These are phyloP conservation scores for Karalla daura DNA, from an alignment of 2,797 vertebrate species.

Conservation along the genomic window DNA sequence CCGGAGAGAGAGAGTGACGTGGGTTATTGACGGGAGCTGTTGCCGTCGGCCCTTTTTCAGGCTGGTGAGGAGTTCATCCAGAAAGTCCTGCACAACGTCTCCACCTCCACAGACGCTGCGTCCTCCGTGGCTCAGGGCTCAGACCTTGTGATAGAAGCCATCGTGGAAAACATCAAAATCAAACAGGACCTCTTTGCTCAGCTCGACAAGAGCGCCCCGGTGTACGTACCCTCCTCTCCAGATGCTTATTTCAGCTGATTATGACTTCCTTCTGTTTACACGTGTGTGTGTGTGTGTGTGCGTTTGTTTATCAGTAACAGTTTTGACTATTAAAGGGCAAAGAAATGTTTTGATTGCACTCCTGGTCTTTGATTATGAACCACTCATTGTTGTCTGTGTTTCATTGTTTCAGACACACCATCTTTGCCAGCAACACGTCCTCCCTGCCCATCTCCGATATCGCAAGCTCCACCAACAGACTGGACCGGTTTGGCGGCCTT, in stretches of 20 bases:
- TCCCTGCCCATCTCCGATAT: constrained; percentile 91
- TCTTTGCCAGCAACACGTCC: constrained; percentile 98
- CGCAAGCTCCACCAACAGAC: constrained; percentile 90
- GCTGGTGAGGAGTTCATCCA: constrained; percentile 89
- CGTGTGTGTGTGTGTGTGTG: no score
- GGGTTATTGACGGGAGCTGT: no score
- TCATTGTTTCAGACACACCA: constrained; percentile 86
- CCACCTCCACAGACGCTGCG: constrained; percentile 86
- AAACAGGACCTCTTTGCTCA: constrained; percentile 91
- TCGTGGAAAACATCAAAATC: constrained; percentile 92
- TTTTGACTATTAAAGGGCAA: no score
- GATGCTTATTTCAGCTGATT: no score
- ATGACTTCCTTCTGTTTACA: no score
- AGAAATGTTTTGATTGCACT: no score
- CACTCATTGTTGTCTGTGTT: not conserved
- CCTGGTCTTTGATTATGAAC: no score
- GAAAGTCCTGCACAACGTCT: constrained; percentile 89
- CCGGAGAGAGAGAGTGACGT: accelerated
- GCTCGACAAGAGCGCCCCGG: constrained; percentile 93
- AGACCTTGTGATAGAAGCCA: constrained; percentile 95
- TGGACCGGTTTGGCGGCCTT: constrained; percentile 94
- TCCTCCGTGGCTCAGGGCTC: constrained; percentile 86
- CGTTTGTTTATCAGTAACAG: no score
- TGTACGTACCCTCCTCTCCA: constrained; percentile 83
- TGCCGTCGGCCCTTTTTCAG: no score